Evolutionary conservation across 2,797 vertebrate species (phyloP).

Genomic region (Babyrousa celebensis): DNA sequence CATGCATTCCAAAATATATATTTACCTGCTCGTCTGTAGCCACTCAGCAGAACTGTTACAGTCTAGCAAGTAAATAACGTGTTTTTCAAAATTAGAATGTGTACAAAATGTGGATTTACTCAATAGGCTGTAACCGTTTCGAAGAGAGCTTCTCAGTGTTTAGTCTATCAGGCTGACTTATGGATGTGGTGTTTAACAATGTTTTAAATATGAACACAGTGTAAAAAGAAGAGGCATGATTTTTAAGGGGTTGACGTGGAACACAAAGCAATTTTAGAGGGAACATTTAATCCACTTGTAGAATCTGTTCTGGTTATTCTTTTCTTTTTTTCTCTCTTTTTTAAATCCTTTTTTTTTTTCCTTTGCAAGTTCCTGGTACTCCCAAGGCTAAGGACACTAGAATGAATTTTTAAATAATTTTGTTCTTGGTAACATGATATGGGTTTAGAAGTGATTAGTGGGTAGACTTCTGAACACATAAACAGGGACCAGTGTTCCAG

Average conservation of each 20-base stretch:
- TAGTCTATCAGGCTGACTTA: conserved; percentile 59
- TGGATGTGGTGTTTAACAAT: conserved; percentile 57
- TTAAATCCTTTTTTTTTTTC: not conserved
- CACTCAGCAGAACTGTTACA: conserved; percentile 76
- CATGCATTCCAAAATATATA: conserved; percentile 79
- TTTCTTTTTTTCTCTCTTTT: not conserved
- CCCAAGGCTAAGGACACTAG: not conserved
- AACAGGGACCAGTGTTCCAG: not conserved
- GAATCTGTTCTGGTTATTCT: not conserved
- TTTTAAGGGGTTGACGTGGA: conserved; percentile 52
- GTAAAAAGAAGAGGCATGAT: conserved; percentile 32
- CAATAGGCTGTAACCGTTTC: conserved; percentile 73
- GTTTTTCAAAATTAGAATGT: conserved; percentile 83
- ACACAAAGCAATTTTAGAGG: conserved; percentile 34
- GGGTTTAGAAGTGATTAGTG: not conserved
- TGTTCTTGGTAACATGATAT: not conserved
- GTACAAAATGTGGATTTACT: conserved; percentile 80
- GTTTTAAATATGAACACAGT: conserved; percentile 57
- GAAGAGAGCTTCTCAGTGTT: conserved; percentile 30
- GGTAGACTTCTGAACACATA: not conserved
- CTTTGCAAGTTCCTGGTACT: not conserved
- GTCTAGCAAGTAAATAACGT: conserved; percentile 83
- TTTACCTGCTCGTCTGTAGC: conserved; percentile 80
- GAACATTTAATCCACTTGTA: conserved; percentile 31
- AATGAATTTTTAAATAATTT: conserved; percentile 3